phyloP scores from a whole-genome alignment of 2,888 invertebrate genomes.

The Iphiclides podalirius region DNA sequence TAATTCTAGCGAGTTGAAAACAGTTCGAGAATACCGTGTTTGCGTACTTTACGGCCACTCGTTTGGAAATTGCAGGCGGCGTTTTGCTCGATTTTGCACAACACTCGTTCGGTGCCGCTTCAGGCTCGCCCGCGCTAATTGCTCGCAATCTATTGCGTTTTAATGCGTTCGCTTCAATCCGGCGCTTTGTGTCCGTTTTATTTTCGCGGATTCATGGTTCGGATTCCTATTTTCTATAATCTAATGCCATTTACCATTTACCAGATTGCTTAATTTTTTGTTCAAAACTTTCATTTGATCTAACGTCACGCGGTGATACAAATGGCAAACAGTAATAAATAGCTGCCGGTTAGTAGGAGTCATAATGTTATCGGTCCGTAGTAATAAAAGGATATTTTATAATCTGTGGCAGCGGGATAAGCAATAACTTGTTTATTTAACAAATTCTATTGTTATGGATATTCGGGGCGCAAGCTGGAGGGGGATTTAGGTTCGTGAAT shows the following conservation, averaged over 20 bases:
- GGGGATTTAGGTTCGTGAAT: conserved; percentile 5
- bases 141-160: conserved; percentile 24
- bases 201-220: conserved; percentile 2
- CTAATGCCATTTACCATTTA: no score
- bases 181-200: conserved; percentile 10
- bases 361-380: background rate
- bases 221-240: conserved; percentile 9
- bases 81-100: conserved; percentile 31
- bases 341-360: no score
- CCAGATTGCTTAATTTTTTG: no score
- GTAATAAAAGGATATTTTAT: background rate
- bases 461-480: conserved; percentile 10
- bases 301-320: no score
- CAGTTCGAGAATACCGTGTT: conserved; percentile 6
- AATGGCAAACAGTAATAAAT: no score
- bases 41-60: conserved; percentile 26
- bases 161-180: conserved; percentile 19
- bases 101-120: conserved; percentile 14
- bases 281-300: no score
- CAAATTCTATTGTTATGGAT: conserved; percentile 17
- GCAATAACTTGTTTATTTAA: conserved; percentile 11
- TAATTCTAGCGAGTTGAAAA: no score
- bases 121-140: conserved; percentile 17
- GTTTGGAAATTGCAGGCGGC: conserved; percentile 34
- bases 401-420: background rate